Evolutionary conservation across 1,140 invertebrate species (phyloP), one percentile per base, ranked within the genome.

Genomic region (Ladona fulva): DNA sequence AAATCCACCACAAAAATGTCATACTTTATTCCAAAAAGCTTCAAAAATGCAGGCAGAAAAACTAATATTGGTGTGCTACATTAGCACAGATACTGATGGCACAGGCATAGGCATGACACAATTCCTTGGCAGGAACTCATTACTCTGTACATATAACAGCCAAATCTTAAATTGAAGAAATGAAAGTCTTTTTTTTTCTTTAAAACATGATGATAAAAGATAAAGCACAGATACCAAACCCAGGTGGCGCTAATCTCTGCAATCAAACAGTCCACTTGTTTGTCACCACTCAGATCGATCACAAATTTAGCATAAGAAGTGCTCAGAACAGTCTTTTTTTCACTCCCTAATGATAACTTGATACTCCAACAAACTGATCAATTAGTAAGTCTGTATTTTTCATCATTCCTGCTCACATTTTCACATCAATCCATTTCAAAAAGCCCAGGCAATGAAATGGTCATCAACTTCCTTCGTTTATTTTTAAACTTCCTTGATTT

Each of bases 51-150:
- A 66, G 52, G n/a, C 52, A 66, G 52, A 66, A 19, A 66, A 66
- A 66, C 3, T 12, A 52, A 66, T 66, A 16, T 19, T 66, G 14
- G 14, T 66, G 52, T 66, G 52, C 52, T 66, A 19, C 52, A 37
- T 37, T 66, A 66, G 52, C 52, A 66, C 52, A 19, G 52, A 66
- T 16, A 66, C n/a, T 66, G 52, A 66, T 66, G 52, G 52, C 52
- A 66, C 52, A 66, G 52, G 52, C 52, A 66, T 66, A 66, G 52
- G 52, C 52, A 66, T 66, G 52, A 66, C 52, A 66, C 52, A 66
- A 19, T 66, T 66, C 52, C 52, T 66, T 19, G n/a, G 52, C 52
- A 66, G 52, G 52, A 66, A 66, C 52, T 66, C n/a, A 66, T 19
- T 66, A 66, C n/a, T 66, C 52, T 66, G 52, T 66, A 66, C 52